These are phyloP conservation scores for Epizoanthus stellaris DNA, from an alignment of 92 coral and sea anemone species.

Conservation along the genomic window DNA sequence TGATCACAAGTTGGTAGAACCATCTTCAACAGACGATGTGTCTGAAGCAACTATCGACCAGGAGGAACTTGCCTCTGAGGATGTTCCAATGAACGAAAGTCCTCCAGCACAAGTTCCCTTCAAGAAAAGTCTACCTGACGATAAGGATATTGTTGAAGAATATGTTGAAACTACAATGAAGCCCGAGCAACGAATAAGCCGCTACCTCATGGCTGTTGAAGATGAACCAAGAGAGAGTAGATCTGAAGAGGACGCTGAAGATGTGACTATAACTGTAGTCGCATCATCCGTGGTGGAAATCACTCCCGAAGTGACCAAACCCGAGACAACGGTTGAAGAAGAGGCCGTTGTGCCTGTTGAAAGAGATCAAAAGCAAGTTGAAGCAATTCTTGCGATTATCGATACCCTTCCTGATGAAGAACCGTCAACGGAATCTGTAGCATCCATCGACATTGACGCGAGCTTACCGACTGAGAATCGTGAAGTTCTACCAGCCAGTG, in stretches of 20 bases:
- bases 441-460: too few relatives aligned
- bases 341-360: background rate
- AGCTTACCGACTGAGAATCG: background rate
- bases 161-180: conserved; percentile 11
- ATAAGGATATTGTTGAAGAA: conserved; percentile 25
- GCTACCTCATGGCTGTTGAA: conserved; percentile 16
- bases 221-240: background rate
- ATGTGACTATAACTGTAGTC: background rate
- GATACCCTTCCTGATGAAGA: conserved; percentile 37
- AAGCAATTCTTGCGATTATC: conserved; percentile 24
- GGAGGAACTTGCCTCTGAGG: background rate
- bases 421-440: background rate
- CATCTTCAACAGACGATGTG: background rate
- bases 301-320: background rate
- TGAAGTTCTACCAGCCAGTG: background rate
- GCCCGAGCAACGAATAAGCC: conserved; percentile 25
- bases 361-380: conserved; percentile 15
- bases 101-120: background rate
- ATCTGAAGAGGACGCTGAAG: background rate
- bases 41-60: background rate
- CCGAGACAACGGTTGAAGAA: background rate
- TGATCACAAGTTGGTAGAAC: background rate
- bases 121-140: background rate
- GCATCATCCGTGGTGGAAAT: conserved; percentile 12
- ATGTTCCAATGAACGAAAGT: background rate